These are phyloP conservation scores for Merluccius polli DNA, from an alignment of 2,797 vertebrate species.

Conservation along the genomic window DNA sequence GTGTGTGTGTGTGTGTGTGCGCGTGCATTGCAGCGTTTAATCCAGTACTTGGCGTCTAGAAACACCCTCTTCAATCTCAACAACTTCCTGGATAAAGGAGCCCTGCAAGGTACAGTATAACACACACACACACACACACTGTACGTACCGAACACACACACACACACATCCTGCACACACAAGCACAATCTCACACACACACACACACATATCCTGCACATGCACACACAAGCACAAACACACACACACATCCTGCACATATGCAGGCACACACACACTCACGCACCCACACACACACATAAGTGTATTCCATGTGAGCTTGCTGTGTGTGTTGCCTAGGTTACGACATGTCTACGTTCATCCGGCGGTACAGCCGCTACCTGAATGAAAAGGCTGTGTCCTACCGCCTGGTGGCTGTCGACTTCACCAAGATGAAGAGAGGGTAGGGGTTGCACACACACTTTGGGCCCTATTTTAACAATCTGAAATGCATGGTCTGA, in stretches of 20 bases:
- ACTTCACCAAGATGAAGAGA: slow-evolving; percentile 96
- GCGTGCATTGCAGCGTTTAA: slow-evolving; percentile 79
- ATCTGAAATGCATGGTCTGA: too few species aligned
- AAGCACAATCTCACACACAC: too few species aligned
- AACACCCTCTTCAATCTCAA: slow-evolving; percentile 93
- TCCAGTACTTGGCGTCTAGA: slow-evolving; percentile 92
- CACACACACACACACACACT: not conserved
- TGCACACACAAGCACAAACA: not conserved
- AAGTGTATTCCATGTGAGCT: not conserved
- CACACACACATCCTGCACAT: not conserved
- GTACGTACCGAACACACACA: not conserved
- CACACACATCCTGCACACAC: not conserved
- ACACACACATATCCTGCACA: not conserved
- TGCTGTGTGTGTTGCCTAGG: slow-evolving; percentile 62
- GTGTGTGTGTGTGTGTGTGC: slow-evolving; percentile 11
- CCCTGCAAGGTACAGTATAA: slow-evolving; percentile 83
- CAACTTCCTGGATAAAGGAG: slow-evolving; percentile 95
- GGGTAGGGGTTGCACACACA: slow-evolving; percentile 81
- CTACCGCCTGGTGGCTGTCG: slow-evolving; percentile 88
- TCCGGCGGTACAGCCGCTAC: slow-evolving; percentile 91
- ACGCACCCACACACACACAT: not conserved
- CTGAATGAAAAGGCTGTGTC: slow-evolving; percentile 96
- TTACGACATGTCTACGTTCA: slow-evolving; percentile 93
- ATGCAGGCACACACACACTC: not conserved
- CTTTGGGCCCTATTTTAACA: too few species aligned